phyloP scores from a whole-genome alignment of 2,888 invertebrate genomes.

The Epistrophe grossulariae region DNA sequence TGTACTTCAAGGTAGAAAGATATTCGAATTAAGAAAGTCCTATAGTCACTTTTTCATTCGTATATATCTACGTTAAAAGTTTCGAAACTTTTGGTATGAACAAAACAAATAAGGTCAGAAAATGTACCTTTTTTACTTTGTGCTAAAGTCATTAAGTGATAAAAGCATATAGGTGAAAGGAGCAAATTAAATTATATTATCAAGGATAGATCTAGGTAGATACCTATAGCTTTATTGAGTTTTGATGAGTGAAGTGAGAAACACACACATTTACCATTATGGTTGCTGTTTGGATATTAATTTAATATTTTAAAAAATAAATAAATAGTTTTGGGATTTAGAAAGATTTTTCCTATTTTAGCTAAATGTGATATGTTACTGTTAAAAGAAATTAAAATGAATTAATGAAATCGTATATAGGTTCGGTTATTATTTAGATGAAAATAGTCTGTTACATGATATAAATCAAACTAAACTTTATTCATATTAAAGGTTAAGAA shows the following conservation, averaged over 20 bases:
- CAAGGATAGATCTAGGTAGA: background rate
- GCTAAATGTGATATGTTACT: too few species aligned
- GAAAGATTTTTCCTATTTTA: too few species aligned
- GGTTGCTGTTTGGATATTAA: slow-evolving; percentile 18
- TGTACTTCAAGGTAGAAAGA: background rate
- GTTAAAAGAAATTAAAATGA: too few species aligned
- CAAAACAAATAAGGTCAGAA: slow-evolving; percentile 70
- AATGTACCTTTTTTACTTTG: slow-evolving; percentile 36
- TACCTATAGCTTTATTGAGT: slow-evolving; percentile 26
- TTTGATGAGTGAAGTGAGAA: background rate
- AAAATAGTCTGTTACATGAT: too few species aligned
- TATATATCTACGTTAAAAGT: background rate
- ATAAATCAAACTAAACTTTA: too few species aligned
- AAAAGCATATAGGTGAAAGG: slow-evolving; percentile 70
- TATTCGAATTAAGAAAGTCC: slow-evolving; percentile 27
- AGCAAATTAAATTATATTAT: slow-evolving; percentile 64
- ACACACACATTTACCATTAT: slow-evolving; percentile 8
- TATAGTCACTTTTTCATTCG: background rate
- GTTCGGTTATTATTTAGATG: too few species aligned
- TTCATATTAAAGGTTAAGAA: too few species aligned
- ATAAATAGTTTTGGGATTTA: background rate
- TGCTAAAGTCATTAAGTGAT: slow-evolving; percentile 67
- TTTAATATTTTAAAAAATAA: slow-evolving; percentile 26
- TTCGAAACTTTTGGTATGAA: slow-evolving; percentile 42
- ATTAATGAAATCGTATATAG: too few species aligned